phyloP scores from a whole-genome alignment of 92 coral and sea anemone genomes.

The Epizoanthus fatuus region DNA sequence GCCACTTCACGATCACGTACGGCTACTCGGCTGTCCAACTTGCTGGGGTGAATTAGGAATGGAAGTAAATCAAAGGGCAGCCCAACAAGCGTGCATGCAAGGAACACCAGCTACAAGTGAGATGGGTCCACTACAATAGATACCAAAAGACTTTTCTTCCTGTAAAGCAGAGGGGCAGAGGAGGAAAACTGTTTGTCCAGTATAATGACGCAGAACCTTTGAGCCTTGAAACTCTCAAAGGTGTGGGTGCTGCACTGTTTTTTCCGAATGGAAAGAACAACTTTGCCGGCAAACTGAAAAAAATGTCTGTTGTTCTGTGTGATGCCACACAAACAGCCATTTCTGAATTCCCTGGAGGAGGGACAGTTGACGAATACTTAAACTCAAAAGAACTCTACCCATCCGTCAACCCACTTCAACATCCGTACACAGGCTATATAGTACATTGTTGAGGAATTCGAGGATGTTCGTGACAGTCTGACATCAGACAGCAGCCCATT shows the following conservation, averaged over 20 bases:
- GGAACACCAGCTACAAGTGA: slow-evolving; percentile 13
- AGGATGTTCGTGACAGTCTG: slow-evolving; percentile 34
- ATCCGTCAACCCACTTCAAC: slow-evolving; percentile 37
- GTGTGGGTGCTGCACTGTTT: slow-evolving; percentile 60
- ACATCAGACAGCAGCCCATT: not conserved
- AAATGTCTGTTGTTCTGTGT: slow-evolving; percentile 58
- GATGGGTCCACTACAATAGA: slow-evolving; percentile 18
- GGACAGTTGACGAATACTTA: slow-evolving; percentile 53
- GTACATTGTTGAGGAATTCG: slow-evolving; percentile 41
- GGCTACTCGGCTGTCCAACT: slow-evolving; percentile 1
- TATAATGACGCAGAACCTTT: slow-evolving; percentile 58
- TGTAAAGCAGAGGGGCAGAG: slow-evolving; percentile 55
- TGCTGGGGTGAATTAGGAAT: slow-evolving; percentile 12
- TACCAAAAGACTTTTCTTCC: slow-evolving; percentile 20
- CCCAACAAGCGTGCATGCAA: slow-evolving; percentile 16
- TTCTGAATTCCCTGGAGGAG: slow-evolving; percentile 60
- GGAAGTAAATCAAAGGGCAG: slow-evolving; percentile 13
- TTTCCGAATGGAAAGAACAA: slow-evolving; percentile 64
- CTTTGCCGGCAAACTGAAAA: slow-evolving; percentile 64
- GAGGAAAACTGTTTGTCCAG: slow-evolving; percentile 62
- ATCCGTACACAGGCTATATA: slow-evolving; percentile 38
- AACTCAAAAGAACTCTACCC: slow-evolving; percentile 50
- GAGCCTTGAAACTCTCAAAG: slow-evolving; percentile 51
- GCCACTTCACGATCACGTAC: too few species aligned
- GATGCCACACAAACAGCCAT: slow-evolving; percentile 68